Evolutionary conservation across 2,888 invertebrate species (phyloP), one percentile per base, ranked within the genome.

Genomic region (Julus scanicus): DNA sequence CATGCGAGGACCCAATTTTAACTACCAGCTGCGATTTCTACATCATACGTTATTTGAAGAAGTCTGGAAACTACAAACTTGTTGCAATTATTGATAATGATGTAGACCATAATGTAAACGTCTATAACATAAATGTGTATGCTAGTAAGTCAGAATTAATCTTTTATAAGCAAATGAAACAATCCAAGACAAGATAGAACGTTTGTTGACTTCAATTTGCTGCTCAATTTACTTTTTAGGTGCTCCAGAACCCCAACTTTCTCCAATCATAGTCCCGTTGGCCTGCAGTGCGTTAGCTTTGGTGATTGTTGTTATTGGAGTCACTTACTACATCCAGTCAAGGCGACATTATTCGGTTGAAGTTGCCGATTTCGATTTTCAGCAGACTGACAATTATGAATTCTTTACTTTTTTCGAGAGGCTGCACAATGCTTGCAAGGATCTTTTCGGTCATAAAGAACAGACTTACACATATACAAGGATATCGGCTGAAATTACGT

Each of bases 321-420:
- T 97, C 15, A 96, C 97, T 0, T 97, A 96, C 92, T 97, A 97
- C 91, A 93, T 96, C 88, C 97, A 97, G 91, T 96, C 95, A 91
- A 94, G 96, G 90, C 95, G 95, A 88, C 95, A 96, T 90, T 95
- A 95, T 91, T 95, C 95, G 2, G 94, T 97, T 85, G 97, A 97
- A 93, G 97, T 97, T 17, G 97, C 97, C 0, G 96, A 97, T 92
- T 97, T 97, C 91, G 96, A 97, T 92, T 97, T 97, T 63, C 89
- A 90, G 29, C 39, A 84, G 29, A 63, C 87, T 89, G 90, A 57
- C 86, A 90, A 87, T 89, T 90, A 96, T 93, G 97, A 97, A 91
- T 97, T 97, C 92, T 97, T 96, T 93, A 96, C 97, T 29, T 97
- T 97, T 92, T 94, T 94, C 87, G 97, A 97, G 91, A 94, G 97